Conservation (phyloP, 2,888 invertebrate genomes). For the Dasypolia templi region DNA sequence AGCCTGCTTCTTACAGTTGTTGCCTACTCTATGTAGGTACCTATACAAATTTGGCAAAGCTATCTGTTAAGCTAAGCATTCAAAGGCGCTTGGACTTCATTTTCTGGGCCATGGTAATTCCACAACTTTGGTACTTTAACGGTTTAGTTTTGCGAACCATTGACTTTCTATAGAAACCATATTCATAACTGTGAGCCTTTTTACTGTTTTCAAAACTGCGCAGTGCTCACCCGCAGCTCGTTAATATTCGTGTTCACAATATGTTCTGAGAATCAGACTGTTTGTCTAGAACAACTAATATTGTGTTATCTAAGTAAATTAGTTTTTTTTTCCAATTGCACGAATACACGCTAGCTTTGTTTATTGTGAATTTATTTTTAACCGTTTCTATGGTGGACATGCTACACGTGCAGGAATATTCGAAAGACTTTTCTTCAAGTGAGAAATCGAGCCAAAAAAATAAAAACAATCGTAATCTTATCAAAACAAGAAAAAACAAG, state of each 20-base stretch:
- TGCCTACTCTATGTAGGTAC: background rate
- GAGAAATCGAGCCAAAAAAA: conserved; percentile 3
- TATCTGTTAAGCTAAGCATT: background rate
- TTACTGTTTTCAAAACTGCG: conserved; percentile 10
- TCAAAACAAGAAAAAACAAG: conserved; percentile 7
- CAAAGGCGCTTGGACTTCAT: background rate
- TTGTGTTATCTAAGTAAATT: background rate
- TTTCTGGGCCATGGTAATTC: background rate
- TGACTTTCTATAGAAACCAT: conserved; percentile 6
- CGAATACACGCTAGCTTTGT: background rate
- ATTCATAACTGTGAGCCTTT: background rate
- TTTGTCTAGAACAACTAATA: background rate
- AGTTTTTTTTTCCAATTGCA: background rate
- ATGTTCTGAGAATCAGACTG: background rate
- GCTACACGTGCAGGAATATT: too few species aligned
- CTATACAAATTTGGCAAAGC: background rate
- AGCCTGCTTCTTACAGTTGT: background rate
- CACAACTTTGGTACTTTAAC: background rate
- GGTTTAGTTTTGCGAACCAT: background rate
- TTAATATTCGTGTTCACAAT: conserved; percentile 1
- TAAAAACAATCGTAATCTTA: conserved; percentile 25
- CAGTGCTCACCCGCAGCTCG: background rate
- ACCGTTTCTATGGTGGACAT: too few species aligned
- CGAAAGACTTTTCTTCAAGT: background rate
- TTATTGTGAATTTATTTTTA: background rate